Evolutionary conservation across 2,113 vertebrate species (phyloP), one percentile per base, ranked within the genome.

Genomic region (Oncorhynchus clarkii): DNA sequence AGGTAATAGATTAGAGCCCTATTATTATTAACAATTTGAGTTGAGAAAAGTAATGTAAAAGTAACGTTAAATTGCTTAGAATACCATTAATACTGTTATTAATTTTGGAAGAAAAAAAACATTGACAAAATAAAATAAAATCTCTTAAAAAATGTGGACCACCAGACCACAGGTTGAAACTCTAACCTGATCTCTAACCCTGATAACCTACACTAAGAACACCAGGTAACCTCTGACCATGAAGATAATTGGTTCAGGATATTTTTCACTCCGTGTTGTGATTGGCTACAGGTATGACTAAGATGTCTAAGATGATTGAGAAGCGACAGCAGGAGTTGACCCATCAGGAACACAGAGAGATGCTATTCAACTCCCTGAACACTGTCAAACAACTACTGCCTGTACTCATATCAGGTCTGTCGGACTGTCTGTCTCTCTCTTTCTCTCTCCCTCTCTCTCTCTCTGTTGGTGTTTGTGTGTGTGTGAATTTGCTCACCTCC

Each of bases 251-350:
- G 51, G 51, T 54, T 54, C 13, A 54, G 51, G 39, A 18, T 45
- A 34, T 14, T 31, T 54, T 20, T 70, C 22, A 13, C 3, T 45
- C 5, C 20, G 13, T 0, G 11, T 34, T 24, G 62, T n/a, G 20
- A 18, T 18, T 34, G 59, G 5, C 64, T 4, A 54, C 82, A 99
- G 97, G 97, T 75, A 99, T 99, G 98, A 99, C 98, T 3, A 99
- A 99, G 90, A 99, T 99, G 97, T 98, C 97, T 48, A 99, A 99
- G 92, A 98, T 99, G 97, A 98, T 99, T 79, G 98, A 99, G 3
- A 97, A 99, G 86, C 91, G 98, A 62, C 98, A 99, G 83, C 97
- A 98, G 89, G 98, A 99, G 86, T 84, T 99, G 85, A 99, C 97
- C 1, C 97, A 99, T 81, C 97, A 99, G 86, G 97, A 99, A 9